Conservation (phyloP, 2,888 invertebrate genomes). For the Hirudinaria manillensis region DNA sequence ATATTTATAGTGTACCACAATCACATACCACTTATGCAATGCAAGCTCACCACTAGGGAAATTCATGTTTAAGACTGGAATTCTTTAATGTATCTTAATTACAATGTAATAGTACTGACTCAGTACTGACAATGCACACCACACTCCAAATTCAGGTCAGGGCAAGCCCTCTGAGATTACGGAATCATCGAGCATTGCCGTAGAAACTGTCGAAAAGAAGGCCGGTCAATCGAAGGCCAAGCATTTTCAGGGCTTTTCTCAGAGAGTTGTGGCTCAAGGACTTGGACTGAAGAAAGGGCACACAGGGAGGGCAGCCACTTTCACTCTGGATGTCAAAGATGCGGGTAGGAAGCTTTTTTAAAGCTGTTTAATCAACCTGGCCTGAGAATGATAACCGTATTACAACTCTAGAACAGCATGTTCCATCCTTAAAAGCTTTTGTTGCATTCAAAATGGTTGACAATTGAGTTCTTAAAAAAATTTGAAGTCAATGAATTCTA, state of each 20-base stretch:
- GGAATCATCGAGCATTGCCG: slow-evolving; percentile 84
- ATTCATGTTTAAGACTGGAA: too few species aligned
- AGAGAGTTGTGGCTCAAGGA: slow-evolving; percentile 82
- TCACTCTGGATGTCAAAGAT: slow-evolving; percentile 78
- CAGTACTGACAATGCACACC: neutral
- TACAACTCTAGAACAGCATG: too few species aligned
- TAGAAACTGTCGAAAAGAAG: slow-evolving; percentile 72
- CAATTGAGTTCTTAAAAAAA: neutral
- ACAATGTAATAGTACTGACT: neutral
- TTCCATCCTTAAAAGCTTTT: too few species aligned
- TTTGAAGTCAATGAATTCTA: too few species aligned
- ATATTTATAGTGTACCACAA: too few species aligned
- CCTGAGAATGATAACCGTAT: neutral
- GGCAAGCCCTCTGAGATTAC: slow-evolving; percentile 49
- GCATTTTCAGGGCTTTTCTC: slow-evolving; percentile 84
- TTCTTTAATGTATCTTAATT: neutral
- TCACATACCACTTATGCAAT: neutral
- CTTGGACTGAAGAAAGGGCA: slow-evolving; percentile 94
- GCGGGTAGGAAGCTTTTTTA: slow-evolving; percentile 65
- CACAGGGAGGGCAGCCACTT: slow-evolving; percentile 83
- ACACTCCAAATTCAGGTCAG: slow-evolving; percentile 14
- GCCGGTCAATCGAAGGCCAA: slow-evolving; percentile 61
- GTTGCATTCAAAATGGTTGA: neutral
- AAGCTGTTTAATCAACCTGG: too few species aligned
- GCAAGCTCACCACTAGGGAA: neutral